Evolutionary conservation across 2,113 vertebrate species (phyloP).

Genomic region (Sorex fumeus): DNA sequence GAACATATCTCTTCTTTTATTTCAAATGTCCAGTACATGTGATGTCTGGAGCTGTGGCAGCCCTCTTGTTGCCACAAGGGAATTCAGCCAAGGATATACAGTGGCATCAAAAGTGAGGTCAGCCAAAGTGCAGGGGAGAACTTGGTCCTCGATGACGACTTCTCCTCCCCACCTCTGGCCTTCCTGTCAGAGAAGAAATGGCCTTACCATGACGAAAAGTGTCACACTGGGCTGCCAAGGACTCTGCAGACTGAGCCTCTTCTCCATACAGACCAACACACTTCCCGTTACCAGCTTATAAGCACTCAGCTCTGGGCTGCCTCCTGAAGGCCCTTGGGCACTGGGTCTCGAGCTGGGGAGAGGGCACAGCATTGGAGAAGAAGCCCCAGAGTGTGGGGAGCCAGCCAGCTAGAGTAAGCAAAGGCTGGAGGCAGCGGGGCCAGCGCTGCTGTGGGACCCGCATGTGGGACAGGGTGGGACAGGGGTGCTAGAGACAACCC

Average conservation of each 20-base stretch:
- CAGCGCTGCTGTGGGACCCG: neutral
- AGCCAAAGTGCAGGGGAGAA: neutral
- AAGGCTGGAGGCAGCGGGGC: neutral
- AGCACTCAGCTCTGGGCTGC: neutral
- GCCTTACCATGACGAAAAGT: neutral
- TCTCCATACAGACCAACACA: conserved; percentile 36
- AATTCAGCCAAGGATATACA: conserved; percentile 58
- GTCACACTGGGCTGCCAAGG: neutral
- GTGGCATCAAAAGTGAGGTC: neutral
- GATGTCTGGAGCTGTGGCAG: conserved; percentile 76
- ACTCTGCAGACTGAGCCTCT: neutral
- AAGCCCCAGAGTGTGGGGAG: neutral
- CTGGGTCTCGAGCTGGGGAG: neutral
- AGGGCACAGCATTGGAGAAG: neutral
- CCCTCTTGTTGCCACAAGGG: conserved; percentile 60
- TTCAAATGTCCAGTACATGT: neutral
- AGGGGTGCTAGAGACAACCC: neutral
- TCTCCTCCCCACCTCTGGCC: neutral
- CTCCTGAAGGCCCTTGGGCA: neutral
- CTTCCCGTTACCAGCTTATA: neutral
- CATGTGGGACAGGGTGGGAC: neutral
- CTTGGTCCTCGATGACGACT: neutral
- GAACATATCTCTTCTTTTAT: neutral
- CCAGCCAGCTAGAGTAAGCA: neutral
- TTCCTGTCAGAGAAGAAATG: conserved; percentile 9